These are phyloP conservation scores for Dryobotodes eremita DNA, from an alignment of 2,888 invertebrate species.

Conservation along the genomic window DNA sequence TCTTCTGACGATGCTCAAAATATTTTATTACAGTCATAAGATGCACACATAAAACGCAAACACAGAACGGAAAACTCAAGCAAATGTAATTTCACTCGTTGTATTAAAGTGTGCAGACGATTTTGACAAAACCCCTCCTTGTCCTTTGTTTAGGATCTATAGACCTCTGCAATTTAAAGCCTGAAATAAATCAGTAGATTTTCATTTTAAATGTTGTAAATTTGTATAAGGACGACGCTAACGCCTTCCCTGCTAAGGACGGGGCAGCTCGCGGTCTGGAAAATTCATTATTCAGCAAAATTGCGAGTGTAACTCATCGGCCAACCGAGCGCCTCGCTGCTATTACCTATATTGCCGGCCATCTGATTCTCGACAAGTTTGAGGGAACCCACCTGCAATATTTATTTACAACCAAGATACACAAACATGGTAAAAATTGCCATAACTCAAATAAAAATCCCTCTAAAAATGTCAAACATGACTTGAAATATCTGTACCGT, in stretches of 20 bases:
- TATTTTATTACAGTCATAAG: conserved; percentile 18
- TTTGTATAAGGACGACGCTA: conserved; percentile 69
- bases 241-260: conserved; percentile 66
- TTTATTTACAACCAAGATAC: conserved; percentile 52
- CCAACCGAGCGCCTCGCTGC: conserved; percentile 59
- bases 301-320: conserved; percentile 78
- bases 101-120: conserved; percentile 48
- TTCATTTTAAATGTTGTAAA: conserved; percentile 70
- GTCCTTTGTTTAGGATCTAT: conserved; percentile 62
- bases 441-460: conserved; percentile 55
- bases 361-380: conserved; percentile 71
- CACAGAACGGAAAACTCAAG: conserved; percentile 21
- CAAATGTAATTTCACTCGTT: conserved; percentile 52
- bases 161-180: conserved; percentile 58
- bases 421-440: conserved; percentile 42
- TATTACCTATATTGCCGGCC: conserved; percentile 69
- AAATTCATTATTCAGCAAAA: conserved; percentile 81
- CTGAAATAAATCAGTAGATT: conserved; percentile 65
- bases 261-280: conserved; percentile 67
- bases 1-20: neutral
- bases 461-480: conserved; percentile 56
- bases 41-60: conserved; percentile 17
- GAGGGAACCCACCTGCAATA: conserved; percentile 47
- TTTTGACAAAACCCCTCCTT: conserved; percentile 60
- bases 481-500: conserved; percentile 52